phyloP scores from a whole-genome alignment of 2,888 invertebrate species.

The Drosophila phalerata region DNA sequence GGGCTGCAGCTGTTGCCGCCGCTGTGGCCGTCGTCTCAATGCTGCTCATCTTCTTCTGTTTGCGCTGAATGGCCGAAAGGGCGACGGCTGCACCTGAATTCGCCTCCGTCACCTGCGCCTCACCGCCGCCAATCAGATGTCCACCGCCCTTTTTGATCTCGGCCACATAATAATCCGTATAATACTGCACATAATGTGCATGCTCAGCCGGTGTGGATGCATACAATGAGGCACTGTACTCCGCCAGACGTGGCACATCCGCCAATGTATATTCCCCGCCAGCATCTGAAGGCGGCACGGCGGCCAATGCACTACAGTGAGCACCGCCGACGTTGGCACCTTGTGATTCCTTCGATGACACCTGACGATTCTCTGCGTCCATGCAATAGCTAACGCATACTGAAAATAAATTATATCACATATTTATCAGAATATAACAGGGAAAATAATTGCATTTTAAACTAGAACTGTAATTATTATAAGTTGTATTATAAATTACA shows the following conservation, averaged over 20 bases:
- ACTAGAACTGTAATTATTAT: too few species aligned
- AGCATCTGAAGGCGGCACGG: constrained; percentile 47
- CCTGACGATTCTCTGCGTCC: constrained; percentile 82
- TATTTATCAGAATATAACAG: neutral
- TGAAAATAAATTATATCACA: constrained; percentile 43
- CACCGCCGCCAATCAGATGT: constrained; percentile 61
- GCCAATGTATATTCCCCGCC: constrained; percentile 86
- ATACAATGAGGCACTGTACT: constrained; percentile 91
- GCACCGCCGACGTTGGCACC: constrained; percentile 4
- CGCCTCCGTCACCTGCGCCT: constrained; percentile 85
- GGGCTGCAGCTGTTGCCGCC: constrained; percentile 82
- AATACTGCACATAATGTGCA: constrained; percentile 90
- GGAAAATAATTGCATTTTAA: neutral
- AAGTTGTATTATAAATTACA: too few species aligned
- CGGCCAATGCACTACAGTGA: constrained; percentile 40
- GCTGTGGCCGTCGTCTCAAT: constrained; percentile 84
- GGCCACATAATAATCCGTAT: constrained; percentile 89
- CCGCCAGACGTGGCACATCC: constrained; percentile 90
- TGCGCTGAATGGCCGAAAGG: constrained; percentile 91
- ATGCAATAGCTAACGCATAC: constrained; percentile 85
- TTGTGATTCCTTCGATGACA: constrained; percentile 54
- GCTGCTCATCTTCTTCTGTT: constrained; percentile 83
- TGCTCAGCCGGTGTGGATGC: constrained; percentile 90
- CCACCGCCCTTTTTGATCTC: constrained; percentile 84
- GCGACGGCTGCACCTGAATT: constrained; percentile 96